These are phyloP conservation scores for Cerastis leucographa DNA, from an alignment of 2,888 invertebrate genomes.

Conservation along the genomic window DNA sequence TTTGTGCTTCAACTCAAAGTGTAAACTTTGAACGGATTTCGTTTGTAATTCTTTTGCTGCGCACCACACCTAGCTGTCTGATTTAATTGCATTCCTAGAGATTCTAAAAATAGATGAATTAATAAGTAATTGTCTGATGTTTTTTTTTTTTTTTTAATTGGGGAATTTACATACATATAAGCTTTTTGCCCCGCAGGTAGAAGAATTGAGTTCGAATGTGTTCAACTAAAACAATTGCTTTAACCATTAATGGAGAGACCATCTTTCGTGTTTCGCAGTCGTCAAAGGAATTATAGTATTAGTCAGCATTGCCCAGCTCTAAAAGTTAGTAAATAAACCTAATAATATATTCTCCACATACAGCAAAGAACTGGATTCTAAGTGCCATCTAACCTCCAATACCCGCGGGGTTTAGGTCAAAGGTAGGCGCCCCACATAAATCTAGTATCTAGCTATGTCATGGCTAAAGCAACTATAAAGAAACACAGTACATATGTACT, in stretches of 20 bases:
- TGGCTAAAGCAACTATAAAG: conserved; percentile 23
- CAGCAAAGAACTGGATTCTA: conserved; percentile 34
- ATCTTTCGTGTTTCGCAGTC: background rate
- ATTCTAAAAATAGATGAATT: conserved; percentile 33
- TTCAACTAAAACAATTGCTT: background rate
- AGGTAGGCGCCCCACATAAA: conserved; percentile 56
- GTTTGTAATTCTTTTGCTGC: conserved; percentile 69
- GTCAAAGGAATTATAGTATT: background rate
- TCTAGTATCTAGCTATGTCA: conserved; percentile 49
- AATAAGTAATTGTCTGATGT: background rate
- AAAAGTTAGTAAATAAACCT: background rate
- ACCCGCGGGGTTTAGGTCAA: conserved; percentile 53
- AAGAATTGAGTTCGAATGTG: background rate
- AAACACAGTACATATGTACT: conserved; percentile 12
- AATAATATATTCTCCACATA: background rate
- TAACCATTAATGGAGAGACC: background rate
- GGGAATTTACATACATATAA: background rate
- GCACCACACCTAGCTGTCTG: conserved; percentile 38
- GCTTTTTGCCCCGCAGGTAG: background rate
- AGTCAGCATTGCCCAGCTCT: background rate
- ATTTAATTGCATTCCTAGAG: conserved; percentile 57
- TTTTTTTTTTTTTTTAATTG: conserved; percentile 23
- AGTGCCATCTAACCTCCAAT: conserved; percentile 34
- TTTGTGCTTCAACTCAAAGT: conserved; percentile 56
- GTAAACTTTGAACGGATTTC: conserved; percentile 67